phyloP scores from a whole-genome alignment of 2,888 invertebrate genomes.

The Ochropacha duplaris region DNA sequence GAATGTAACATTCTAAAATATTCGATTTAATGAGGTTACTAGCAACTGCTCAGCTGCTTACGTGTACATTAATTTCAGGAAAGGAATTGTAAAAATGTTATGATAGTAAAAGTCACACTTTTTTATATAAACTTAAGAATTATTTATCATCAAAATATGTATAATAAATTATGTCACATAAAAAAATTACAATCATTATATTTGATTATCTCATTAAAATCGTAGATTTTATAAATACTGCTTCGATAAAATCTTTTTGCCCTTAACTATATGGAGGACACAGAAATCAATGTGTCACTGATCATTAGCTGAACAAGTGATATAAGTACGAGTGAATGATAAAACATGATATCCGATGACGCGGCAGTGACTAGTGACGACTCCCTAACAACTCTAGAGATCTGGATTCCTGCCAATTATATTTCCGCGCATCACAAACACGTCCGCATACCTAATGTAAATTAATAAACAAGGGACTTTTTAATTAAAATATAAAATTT shows the following conservation, averaged over 20 bases:
- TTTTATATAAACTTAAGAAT: too few relatives aligned
- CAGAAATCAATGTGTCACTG: too few relatives aligned
- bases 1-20: background rate
- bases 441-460: conserved; percentile 11
- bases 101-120: background rate
- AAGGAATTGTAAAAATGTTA: background rate
- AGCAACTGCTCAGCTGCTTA: background rate
- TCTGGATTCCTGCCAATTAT: conserved; percentile 46
- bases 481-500: conserved; percentile 14
- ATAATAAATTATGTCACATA: background rate
- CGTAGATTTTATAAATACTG: too few relatives aligned
- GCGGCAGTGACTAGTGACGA: conserved; percentile 12
- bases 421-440: conserved; percentile 40
- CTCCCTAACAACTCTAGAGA: conserved; percentile 37
- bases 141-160: too few relatives aligned
- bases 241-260: background rate
- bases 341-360: background rate
- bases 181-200: background rate
- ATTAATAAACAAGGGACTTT: conserved; percentile 28
- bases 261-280: background rate
- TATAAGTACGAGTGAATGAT: background rate
- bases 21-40: background rate
- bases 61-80: background rate
- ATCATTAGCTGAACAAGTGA: background rate
- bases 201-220: too few relatives aligned